These are phyloP conservation scores for Dasypolia templi DNA, from an alignment of 2,888 invertebrate species.

Conservation along the genomic window DNA sequence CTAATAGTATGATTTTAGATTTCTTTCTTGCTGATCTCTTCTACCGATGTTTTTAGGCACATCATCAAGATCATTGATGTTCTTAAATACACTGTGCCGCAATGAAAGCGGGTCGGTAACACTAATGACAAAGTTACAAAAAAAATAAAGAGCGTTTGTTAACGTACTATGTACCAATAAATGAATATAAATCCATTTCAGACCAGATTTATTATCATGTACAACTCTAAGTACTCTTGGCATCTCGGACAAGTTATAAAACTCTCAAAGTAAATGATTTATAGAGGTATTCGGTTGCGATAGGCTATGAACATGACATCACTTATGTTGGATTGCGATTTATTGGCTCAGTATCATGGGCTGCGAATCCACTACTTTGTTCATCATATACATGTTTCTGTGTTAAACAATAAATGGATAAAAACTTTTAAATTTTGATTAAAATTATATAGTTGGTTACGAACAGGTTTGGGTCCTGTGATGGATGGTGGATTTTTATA, in stretches of 20 bases:
- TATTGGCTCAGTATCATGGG: constrained; percentile 13
- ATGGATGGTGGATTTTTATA: background rate
- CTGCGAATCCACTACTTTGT: constrained; percentile 2
- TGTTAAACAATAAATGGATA: background rate
- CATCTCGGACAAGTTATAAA: constrained; percentile 29
- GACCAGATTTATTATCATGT: constrained; percentile 17
- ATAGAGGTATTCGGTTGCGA: constrained; percentile 24
- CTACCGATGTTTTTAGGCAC: background rate
- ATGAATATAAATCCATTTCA: background rate
- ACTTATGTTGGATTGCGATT: constrained; percentile 33
- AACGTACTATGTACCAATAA: background rate
- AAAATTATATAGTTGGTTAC: no score
- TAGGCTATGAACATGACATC: constrained; percentile 23
- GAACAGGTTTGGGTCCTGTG: no score
- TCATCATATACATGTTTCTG: background rate
- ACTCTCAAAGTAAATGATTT: constrained; percentile 39
- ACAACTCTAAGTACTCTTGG: constrained; percentile 26
- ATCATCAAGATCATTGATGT: no score
- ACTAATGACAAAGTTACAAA: no score
- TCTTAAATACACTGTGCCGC: no score
- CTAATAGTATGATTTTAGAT: constrained; percentile 5
- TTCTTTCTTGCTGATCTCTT: background rate
- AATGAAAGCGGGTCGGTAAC: no score
- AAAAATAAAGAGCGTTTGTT: background rate
- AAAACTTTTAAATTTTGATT: background rate